Base-by-base conservation (phyloP, 2,113 vertebrate genomes). In the Bubalus kerabau region DNA sequence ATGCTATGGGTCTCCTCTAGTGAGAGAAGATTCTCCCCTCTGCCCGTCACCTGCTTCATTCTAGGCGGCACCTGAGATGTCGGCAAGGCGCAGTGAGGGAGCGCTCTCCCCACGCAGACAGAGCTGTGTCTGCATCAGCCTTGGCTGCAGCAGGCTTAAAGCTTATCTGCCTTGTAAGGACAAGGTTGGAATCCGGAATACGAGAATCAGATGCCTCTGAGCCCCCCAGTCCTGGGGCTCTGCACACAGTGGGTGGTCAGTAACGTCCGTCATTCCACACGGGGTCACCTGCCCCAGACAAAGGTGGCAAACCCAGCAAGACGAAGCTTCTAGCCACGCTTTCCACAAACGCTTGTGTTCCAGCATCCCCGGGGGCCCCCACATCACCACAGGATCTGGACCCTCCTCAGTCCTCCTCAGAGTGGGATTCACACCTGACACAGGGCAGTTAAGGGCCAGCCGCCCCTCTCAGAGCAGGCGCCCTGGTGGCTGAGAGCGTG, bases 401-500 rank as follows among this genome's bases (percentile, higher is more conserved):
- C 15, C 30, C 90, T 48, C 40, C 21, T 43, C 2, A 36, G 56
- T 9, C 3, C 23, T 14, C 64, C 17, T 13, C 23, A 48, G 17
- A 26, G 36, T 2, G 2, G 64, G 28, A 24, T 12, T 32, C 83
- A 48, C 54, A 23, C 36, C 9, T 1, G 83, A 32, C 2, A 2
- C 1, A 0, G 71, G 74, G 23, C 16, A 6, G 10, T 2, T 2
- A 14, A 43, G 74, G 5, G 14, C 28, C 7, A 2, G 83, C 74
- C 2, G 1, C 74, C 17, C 4, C 43, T 1, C 2, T 28, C 7
- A 6, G 7, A 23, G 90, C 59, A 16, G 48, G 78, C 4, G 2
- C 50, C 13, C 0, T 1, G 21, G 23, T 7, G 30, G 46, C 80
- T 17, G 40, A 16, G 54, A 36, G 52, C 1, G 0, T 21, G 43